Conservation (phyloP, 2,888 invertebrate genomes). For the Pyralis farinalis region DNA sequence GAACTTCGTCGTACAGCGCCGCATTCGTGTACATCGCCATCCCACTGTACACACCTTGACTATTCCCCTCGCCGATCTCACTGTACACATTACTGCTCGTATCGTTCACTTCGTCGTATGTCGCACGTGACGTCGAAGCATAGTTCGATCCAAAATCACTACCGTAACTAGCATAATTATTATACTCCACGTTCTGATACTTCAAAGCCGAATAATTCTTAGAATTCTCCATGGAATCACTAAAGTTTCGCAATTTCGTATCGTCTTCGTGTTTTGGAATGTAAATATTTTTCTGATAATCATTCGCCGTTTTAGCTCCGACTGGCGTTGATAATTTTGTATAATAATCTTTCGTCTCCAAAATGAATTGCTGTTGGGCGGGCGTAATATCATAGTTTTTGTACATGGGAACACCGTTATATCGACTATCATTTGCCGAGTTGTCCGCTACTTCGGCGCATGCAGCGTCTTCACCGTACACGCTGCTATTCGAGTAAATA, state of each 20-base stretch:
- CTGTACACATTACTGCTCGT: slow-evolving; percentile 62
- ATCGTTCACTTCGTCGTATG: slow-evolving; percentile 66
- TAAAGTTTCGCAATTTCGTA: slow-evolving; percentile 59
- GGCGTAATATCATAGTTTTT: slow-evolving; percentile 57
- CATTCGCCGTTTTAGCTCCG: slow-evolving; percentile 36
- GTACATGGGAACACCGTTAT: slow-evolving; percentile 58
- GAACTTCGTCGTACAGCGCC: slow-evolving; percentile 67
- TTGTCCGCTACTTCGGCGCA: slow-evolving; percentile 30
- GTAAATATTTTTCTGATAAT: slow-evolving; percentile 72
- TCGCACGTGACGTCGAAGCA: slow-evolving; percentile 35
- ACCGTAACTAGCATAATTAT: slow-evolving; percentile 35
- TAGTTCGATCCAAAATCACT: slow-evolving; percentile 28
- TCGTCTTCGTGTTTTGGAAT: slow-evolving; percentile 61
- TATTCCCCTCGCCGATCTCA: slow-evolving; percentile 49
- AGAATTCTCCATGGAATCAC: slow-evolving; percentile 60
- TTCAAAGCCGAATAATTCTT: slow-evolving; percentile 69
- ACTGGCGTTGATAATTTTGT: slow-evolving; percentile 60
- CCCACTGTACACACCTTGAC: slow-evolving; percentile 24
- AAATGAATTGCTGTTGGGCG: slow-evolving; percentile 54
- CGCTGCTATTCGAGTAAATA: slow-evolving; percentile 45
- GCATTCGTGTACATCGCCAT: slow-evolving; percentile 39
- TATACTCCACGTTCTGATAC: slow-evolving; percentile 59
- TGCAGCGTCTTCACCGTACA: slow-evolving; percentile 32
- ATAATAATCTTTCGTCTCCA: slow-evolving; percentile 70
- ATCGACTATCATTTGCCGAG: slow-evolving; percentile 28